These are phyloP conservation scores for Leuciscus waleckii DNA, from an alignment of 2,797 vertebrate species.

Conservation along the genomic window DNA sequence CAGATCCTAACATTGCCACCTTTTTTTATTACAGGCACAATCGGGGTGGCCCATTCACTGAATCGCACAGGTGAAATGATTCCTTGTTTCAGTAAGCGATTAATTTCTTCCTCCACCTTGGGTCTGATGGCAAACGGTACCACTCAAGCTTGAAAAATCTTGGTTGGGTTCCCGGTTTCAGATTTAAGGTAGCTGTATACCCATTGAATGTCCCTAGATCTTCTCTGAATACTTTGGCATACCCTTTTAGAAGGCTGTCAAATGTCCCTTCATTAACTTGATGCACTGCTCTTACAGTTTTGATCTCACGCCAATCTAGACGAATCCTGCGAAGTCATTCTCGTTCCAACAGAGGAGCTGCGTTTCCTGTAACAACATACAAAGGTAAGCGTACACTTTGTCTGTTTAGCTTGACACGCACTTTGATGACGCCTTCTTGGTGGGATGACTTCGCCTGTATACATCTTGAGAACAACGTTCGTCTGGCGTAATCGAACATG, in stretches of 20 bases:
- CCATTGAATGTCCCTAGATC: not conserved
- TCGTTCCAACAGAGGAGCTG: not conserved
- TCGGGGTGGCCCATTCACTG: not conserved
- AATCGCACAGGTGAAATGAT: not conserved
- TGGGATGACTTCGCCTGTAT: not conserved
- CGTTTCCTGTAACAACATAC: conserved; percentile 11
- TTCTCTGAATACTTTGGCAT: conserved; percentile 14
- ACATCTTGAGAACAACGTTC: not conserved
- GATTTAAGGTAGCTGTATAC: not conserved
- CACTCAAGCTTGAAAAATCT: not conserved
- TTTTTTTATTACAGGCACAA: not conserved
- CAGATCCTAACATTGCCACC: not conserved
- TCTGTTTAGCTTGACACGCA: conserved; percentile 17
- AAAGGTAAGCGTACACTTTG: not conserved
- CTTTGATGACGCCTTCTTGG: conserved; percentile 37
- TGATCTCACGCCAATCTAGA: not conserved
- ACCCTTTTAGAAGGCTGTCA: conserved; percentile 1
- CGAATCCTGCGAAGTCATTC: conserved; percentile 11
- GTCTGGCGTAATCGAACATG: not conserved
- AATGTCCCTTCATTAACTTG: not conserved
- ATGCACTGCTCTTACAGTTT: conserved; percentile 19
- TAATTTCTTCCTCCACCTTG: conserved; percentile 6
- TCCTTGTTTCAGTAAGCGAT: not conserved
- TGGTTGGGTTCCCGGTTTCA: not conserved
- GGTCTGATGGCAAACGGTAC: not conserved